Evolutionary conservation across 2,888 invertebrate species (phyloP).

Genomic region (Spodoptera picta): DNA sequence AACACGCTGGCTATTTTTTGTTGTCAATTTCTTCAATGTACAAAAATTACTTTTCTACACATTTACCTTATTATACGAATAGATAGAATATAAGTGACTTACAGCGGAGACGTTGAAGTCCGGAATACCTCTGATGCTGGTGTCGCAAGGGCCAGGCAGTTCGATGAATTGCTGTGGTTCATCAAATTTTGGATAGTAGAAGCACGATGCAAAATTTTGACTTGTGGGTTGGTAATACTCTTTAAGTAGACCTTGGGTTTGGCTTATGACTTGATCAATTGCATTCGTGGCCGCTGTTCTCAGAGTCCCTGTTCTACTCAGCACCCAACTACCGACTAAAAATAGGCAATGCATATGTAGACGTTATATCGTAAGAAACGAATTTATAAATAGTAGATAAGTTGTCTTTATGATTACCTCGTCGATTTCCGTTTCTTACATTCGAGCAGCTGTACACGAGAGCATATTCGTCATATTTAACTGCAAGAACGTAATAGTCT

Average conservation of each 20-base stretch:
- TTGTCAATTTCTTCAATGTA: too few relatives aligned
- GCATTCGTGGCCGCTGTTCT: conserved; percentile 54
- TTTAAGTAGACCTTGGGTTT: conserved; percentile 73
- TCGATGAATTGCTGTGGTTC: conserved; percentile 16
- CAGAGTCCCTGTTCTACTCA: conserved; percentile 70
- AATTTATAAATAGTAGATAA: too few relatives aligned
- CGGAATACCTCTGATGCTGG: conserved; percentile 14
- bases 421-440: conserved; percentile 63
- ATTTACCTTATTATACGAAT: too few relatives aligned
- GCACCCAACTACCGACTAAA: conserved; percentile 81
- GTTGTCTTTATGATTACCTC: conserved; percentile 64
- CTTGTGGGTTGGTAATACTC: conserved; percentile 71
- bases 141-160: conserved; percentile 23
- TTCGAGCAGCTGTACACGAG: conserved; percentile 78
- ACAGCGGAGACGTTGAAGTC: conserved; percentile 14
- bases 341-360: conserved; percentile 1
- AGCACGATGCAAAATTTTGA: conserved; percentile 67
- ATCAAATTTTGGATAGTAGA: conserved; percentile 24
- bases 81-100: conserved; percentile 3
- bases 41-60: too few relatives aligned
- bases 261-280: conserved; percentile 64
- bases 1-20: too few relatives aligned
- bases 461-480: conserved; percentile 76
- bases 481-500: conserved; percentile 74
- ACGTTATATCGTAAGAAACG: not conserved